Evolutionary conservation across 2,113 vertebrate genomes (phyloP), one percentile per base, ranked within the genome.

Genomic region (Amphiprion percula): DNA sequence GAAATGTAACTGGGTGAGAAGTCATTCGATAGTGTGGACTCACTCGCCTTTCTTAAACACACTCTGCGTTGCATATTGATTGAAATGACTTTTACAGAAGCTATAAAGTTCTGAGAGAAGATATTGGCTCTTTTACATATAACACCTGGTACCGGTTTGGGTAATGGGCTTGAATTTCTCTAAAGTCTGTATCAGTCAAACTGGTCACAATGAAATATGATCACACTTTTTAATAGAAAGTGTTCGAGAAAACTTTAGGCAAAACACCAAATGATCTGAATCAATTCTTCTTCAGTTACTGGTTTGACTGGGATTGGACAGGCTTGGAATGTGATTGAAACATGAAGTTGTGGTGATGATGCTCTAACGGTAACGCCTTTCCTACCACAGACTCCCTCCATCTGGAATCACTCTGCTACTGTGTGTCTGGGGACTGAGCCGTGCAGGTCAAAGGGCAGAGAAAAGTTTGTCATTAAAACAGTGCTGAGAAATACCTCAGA

Each of bases 351-450:
- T 33, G 72, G 53, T 5, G 53, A 84, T 84, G 67, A 80, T 67
- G 60, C 71, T 85, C n/a, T 17, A 68, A 73, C 69, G 63, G 64
- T 37, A 21, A 82, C 28, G 37, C 58, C 63, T 76, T 79, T 86
- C 74, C 66, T 28, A 46, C 83, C 84, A 24, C 68, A 79, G 82
- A 86, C 79, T 79, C 59, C 46, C 54, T 87, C 75, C 93, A 94
- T 94, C 92, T 95, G 93, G 93, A 90, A 91, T 91, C 90, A 93
- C 80, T 92, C 88, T 77, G 68, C 86, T 87, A 88, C 89, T 83
- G 89, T 89, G 83, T 75, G 87, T 87, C 88, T 88, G 77, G 86
- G 87, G 92, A 85, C 73, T 63, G 58, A 77, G 64, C 78, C 61
- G 69, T 67, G 70, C 28, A 62, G 87, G 93, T 93, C 88, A 92